These are phyloP conservation scores for Drosophila lowei DNA, from an alignment of 1,140 invertebrate species.

Conservation along the genomic window DNA sequence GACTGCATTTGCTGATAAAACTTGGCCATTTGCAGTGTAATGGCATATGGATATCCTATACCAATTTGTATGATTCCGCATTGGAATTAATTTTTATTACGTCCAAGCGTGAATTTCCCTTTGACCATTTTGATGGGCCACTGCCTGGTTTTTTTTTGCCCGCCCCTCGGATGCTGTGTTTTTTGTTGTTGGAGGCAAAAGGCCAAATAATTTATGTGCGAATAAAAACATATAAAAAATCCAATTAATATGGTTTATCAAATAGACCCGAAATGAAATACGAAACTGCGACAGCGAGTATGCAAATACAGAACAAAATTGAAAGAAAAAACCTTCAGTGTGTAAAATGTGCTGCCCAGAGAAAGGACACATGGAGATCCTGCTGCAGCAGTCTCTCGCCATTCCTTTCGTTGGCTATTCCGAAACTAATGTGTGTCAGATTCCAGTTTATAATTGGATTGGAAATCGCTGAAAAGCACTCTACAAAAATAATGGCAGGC, in stretches of 20 bases:
- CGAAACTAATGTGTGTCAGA: slow-evolving; percentile 29
- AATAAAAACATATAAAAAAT: slow-evolving; percentile 41
- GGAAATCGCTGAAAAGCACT: slow-evolving; percentile 8
- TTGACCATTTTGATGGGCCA: slow-evolving; percentile 38
- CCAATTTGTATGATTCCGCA: slow-evolving; percentile 51
- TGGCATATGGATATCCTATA: slow-evolving; percentile 39
- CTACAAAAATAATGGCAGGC: slow-evolving; percentile 16
- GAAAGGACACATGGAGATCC: too few species aligned
- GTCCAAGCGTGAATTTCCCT: slow-evolving; percentile 46
- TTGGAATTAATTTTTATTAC: slow-evolving; percentile 63
- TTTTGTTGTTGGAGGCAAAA: slow-evolving; percentile 40
- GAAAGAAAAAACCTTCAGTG: slow-evolving; percentile 9
- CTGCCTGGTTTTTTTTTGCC: not conserved
- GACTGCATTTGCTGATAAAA: slow-evolving; percentile 57
- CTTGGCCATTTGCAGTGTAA: slow-evolving; percentile 41
- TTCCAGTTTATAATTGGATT: slow-evolving; percentile 19
- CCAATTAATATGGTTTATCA: slow-evolving; percentile 67
- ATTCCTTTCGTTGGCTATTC: not conserved
- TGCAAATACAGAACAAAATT: slow-evolving; percentile 40
- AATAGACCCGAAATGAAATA: slow-evolving; percentile 56
- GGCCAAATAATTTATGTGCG: slow-evolving; percentile 43
- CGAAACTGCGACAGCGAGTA: slow-evolving; percentile 9
- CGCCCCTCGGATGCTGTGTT: slow-evolving; percentile 7
- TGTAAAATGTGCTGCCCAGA: slow-evolving; percentile 12
- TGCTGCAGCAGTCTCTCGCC: too few species aligned